These are phyloP conservation scores for Drosophila tristis DNA, from an alignment of 1,140 invertebrate species.

Conservation along the genomic window DNA sequence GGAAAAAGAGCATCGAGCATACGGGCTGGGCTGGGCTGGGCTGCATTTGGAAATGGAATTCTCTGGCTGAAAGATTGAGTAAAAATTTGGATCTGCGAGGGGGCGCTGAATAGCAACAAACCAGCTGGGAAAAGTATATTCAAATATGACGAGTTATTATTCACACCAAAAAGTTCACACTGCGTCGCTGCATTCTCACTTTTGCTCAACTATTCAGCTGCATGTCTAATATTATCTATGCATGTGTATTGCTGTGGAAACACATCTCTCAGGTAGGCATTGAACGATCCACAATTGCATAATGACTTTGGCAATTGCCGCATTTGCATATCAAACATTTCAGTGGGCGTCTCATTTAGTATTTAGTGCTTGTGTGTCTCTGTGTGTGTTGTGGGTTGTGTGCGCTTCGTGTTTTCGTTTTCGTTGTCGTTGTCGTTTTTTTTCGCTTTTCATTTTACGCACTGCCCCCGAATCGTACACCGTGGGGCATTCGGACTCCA, in stretches of 20 bases:
- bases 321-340: constrained; percentile 62
- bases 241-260: background rate
- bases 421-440: background rate
- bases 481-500: constrained; percentile 15
- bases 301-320: constrained; percentile 48
- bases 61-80: constrained; percentile 27
- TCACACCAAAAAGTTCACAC: constrained; percentile 30
- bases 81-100: constrained; percentile 19
- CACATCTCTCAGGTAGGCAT: constrained; percentile 30
- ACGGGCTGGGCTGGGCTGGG: too few species aligned
- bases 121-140: constrained; percentile 5
- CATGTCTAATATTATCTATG: background rate
- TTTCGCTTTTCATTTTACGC: constrained; percentile 31
- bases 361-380: constrained; percentile 14
- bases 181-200: background rate
- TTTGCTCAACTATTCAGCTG: constrained; percentile 31
- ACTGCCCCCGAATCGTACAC: constrained; percentile 25
- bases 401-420: background rate
- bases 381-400: background rate
- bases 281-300: constrained; percentile 34
- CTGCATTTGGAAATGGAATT: too few species aligned
- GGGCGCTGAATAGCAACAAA: constrained; percentile 26
- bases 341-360: constrained; percentile 33
- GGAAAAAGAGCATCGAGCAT: too few species aligned
- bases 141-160: constrained; percentile 7